Conservation (phyloP, 2,797 vertebrate species). For the Cynopterus sphinx region DNA sequence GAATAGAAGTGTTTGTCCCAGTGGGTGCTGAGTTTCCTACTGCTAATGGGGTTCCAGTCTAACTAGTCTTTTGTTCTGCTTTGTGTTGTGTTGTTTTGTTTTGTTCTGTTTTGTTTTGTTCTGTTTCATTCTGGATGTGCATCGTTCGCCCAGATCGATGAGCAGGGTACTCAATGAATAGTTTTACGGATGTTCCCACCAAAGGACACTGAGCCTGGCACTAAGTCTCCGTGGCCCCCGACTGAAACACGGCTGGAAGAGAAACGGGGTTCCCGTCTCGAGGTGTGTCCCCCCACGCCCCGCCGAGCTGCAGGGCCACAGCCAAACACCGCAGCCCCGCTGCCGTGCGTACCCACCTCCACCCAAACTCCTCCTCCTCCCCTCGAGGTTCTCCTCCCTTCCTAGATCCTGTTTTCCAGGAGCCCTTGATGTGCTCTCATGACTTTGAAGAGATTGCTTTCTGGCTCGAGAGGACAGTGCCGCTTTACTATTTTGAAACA, state of each 20-base stretch:
- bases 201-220: background rate
- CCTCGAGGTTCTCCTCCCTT: background rate
- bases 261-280: background rate
- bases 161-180: background rate
- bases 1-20: background rate
- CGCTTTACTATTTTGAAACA: constrained; percentile 54
- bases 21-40: background rate
- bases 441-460: constrained; percentile 35
- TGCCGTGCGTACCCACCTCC: background rate
- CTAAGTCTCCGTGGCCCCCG: background rate
- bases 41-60: background rate
- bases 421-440: background rate
- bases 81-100: background rate
- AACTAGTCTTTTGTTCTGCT: background rate
- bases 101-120: background rate
- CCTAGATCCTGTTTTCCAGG: background rate
- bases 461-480: constrained; percentile 25
- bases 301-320: background rate
- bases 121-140: background rate
- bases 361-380: background rate
- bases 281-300: background rate
- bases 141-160: background rate
- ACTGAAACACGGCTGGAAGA: background rate
- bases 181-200: background rate
- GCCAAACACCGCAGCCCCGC: background rate